Conservation (phyloP, 2,113 vertebrate species). For the Hemibates koningsi region DNA sequence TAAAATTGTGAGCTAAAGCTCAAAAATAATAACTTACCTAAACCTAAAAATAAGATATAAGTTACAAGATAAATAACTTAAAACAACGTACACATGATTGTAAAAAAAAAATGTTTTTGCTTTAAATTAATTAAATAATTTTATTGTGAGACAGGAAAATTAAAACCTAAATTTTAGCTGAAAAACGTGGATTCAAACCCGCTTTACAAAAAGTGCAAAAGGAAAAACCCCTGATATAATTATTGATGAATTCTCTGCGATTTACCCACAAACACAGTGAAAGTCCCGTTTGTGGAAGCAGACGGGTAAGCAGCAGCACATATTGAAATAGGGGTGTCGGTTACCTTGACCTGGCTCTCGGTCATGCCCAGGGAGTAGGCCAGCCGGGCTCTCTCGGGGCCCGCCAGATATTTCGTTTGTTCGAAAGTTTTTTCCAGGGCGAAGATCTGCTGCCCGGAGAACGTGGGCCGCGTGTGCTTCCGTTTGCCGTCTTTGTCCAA, state of each 20-base stretch:
- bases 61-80: background rate
- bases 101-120: background rate
- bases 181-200: background rate
- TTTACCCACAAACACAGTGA: background rate
- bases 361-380: conserved; percentile 97
- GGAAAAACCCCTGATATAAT: background rate
- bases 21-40: background rate
- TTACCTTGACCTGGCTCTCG: conserved; percentile 95
- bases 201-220: background rate
- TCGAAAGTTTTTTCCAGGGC: conserved; percentile 98
- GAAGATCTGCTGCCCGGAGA: conserved; percentile 97
- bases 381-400: conserved; percentile 88
- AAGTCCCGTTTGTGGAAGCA: background rate
- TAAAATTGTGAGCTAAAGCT: background rate
- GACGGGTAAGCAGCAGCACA: background rate
- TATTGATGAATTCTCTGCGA: background rate
- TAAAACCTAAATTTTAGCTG: background rate
- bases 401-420: conserved; percentile 96
- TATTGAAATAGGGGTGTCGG: background rate
- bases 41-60: background rate
- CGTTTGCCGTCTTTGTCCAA: conserved; percentile 96
- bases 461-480: conserved; percentile 95
- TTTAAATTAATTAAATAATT: background rate
- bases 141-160: background rate
- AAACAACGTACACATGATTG: background rate